Evolutionary conservation across 2,888 invertebrate genomes (phyloP), one percentile per base, ranked within the genome.

Genomic region (Drosophila gaucha): DNA sequence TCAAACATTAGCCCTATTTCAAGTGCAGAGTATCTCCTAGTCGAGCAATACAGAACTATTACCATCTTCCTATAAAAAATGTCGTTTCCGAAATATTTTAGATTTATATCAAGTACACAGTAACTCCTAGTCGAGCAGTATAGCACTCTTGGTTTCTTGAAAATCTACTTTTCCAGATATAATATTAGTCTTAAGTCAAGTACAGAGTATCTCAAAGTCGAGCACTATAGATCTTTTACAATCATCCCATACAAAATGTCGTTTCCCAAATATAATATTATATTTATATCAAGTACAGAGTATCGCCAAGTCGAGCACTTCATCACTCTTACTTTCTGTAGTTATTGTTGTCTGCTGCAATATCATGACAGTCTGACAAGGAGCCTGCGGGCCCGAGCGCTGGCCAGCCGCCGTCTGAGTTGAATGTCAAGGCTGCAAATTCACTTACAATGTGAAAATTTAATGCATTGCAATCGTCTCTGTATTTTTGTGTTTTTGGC

Each of bases 381-480:
- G 18, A 30, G 75, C 60, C 69, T 57, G 57, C 36, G 31, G 46
- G 26, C 30, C 22, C 9, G 24, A n/a, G 33, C 3, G 24, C n/a
- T 18, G 35, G 9, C 24, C 26, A 24, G 31, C 14, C 31, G 5
- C 1, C 9, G 9, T 24, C 33, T 0, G 22, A 16, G 30, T 31
- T 30, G 57, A 16, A 58, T 65, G 78, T 46, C 66, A 39, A 51
- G 66, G 46, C 66, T 67, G 64, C 64, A 76, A 79, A 70, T 77
- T 66, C 67, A 67, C 44, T 73, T 74, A 52, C 66, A 71, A 66
- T 72, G 73, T 55, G 56, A 49, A 78, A 51, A 68, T 44, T 60
- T 35, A 66, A 71, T 71, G 68, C 58, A 69, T 30, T 60, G 60
- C 62, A 56, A 44, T 49, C 62, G 65, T 30, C 28, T 30, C 1